Percentiles rank a stretch among this genome's conserved stretches.
Conservation (phyloP, 2,888 invertebrate genomes). For the Argynnis bischoffii region DNA sequence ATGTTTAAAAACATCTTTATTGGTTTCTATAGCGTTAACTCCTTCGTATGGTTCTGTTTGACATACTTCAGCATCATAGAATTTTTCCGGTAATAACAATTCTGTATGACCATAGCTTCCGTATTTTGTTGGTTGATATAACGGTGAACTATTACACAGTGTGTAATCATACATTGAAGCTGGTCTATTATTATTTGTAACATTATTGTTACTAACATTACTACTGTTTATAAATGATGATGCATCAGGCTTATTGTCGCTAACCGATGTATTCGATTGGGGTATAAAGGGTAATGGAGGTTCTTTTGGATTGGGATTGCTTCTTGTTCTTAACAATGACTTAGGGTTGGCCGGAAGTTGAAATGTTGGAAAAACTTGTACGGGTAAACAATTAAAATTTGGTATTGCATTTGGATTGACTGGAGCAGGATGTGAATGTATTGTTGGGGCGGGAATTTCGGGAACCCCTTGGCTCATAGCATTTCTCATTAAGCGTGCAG, state of each 20-base stretch:
- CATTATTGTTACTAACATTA: constrained; percentile 47
- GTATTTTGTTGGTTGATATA: constrained; percentile 48
- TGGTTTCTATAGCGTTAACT: constrained; percentile 25
- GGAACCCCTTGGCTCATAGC: constrained; percentile 87
- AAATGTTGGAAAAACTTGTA: constrained; percentile 83
- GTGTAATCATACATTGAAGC: constrained; percentile 57
- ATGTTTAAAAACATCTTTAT: constrained; percentile 15
- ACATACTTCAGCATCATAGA: constrained; percentile 61
- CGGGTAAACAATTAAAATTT: constrained; percentile 75
- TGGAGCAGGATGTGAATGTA: constrained; percentile 76
- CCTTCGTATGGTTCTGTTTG: constrained; percentile 45
- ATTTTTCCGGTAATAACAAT: constrained; percentile 54
- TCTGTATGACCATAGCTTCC: constrained; percentile 49
- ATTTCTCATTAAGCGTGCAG: constrained; percentile 84
- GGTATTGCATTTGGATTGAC: constrained; percentile 69
- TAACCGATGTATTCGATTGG: constrained; percentile 44
- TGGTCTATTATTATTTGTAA: constrained; percentile 46
- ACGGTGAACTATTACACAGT: constrained; percentile 43
- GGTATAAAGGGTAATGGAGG: constrained; percentile 43
- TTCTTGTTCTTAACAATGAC: constrained; percentile 69
- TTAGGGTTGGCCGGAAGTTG: constrained; percentile 88
- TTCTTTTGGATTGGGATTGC: constrained; percentile 61
- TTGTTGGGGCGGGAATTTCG: constrained; percentile 79
- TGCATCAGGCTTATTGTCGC: constrained; percentile 35
- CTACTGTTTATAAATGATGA: constrained; percentile 40